Evolutionary conservation across 2,113 vertebrate species (phyloP), one percentile per base, ranked within the genome.

Genomic region (Nerophis ophidion): DNA sequence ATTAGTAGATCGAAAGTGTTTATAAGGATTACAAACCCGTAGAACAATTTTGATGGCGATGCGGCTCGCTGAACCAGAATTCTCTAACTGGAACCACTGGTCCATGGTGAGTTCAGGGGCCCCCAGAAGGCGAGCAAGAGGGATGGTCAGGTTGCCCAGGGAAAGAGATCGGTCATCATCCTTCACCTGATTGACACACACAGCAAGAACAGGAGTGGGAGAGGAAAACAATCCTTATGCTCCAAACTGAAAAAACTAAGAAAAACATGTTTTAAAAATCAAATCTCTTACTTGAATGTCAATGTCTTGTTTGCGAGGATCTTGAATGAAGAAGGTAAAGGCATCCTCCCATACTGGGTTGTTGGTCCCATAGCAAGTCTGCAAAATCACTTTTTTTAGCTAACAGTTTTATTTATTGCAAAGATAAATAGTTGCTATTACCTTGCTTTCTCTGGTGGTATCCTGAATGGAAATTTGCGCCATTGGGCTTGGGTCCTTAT

Each of bases 291-390:
- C 94, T 85, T 97, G 93, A 53, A 96, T 89, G 54, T 94, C 91
- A 0, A 97, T 86, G 51, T 95, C 93, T 72, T 93, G 90, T 66
- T 86, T 89, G 26, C 38, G 71, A 42, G 93, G 94, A 80, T 95
- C 89, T 52, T 94, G 93, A 62, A 97, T 90, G 75, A 95, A 97
- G 82, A 96, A 96, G 5, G 92, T 93, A 72, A 97, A 95, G 2
- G 94, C 93, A 4, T 92, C 93, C 40, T 94, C 93, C 94, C 94
- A 97, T 14, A 89, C 81, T 0, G 95, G 95, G 67, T 61, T 75
- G 63, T 73, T 90, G 35, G 86, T 92, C 15, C 81, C 89, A 6
- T 91, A 92, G 57, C 89, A 77, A 2, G 90, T 88, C 94, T 96
- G 38, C 17, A 70, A 7, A 52, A 26, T 38, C 48, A 46, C 8